A percentile compares a stretch with the other conserved stretches of the same genome.
Conservation (phyloP, 2,888 invertebrate genomes). For the Calephelis perditalis region DNA sequence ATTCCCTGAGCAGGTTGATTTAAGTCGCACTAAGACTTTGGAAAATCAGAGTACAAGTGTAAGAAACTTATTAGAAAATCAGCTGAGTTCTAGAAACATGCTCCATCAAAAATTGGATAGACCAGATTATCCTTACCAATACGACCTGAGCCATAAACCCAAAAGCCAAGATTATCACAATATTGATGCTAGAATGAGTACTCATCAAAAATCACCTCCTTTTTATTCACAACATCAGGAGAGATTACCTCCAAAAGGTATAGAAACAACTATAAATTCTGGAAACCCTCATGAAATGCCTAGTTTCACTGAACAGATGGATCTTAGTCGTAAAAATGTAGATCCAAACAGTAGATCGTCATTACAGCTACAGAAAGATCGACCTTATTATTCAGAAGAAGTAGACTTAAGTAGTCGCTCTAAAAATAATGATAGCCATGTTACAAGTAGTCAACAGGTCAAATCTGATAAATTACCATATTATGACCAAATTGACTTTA, state of each 20-base stretch:
- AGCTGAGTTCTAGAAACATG: neutral
- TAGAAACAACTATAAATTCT: neutral
- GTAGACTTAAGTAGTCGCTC: neutral
- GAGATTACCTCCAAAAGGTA: neutral
- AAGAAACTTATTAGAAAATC: neutral
- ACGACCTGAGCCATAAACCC: too few relatives aligned
- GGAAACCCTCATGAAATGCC: neutral
- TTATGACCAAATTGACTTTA: constrained; percentile 6
- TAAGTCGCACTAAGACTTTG: constrained; percentile 18
- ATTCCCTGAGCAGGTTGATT: constrained; percentile 19
- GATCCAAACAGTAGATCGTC: neutral
- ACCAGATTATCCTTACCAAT: neutral
- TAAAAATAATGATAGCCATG: neutral
- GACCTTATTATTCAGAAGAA: constrained; percentile 1
- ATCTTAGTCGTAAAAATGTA: neutral
- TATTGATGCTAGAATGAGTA: neutral
- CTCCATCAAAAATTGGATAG: neutral
- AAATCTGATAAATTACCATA: neutral
- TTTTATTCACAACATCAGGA: neutral
- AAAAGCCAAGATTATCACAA: neutral
- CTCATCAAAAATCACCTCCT: constrained; percentile 3
- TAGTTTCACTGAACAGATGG: neutral
- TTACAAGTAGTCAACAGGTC: neutral
- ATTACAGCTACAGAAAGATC: neutral
- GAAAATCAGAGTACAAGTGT: constrained; percentile 2